These are phyloP conservation scores for Synanthedon vespiformis DNA, from an alignment of 2,888 invertebrate genomes.

Conservation along the genomic window DNA sequence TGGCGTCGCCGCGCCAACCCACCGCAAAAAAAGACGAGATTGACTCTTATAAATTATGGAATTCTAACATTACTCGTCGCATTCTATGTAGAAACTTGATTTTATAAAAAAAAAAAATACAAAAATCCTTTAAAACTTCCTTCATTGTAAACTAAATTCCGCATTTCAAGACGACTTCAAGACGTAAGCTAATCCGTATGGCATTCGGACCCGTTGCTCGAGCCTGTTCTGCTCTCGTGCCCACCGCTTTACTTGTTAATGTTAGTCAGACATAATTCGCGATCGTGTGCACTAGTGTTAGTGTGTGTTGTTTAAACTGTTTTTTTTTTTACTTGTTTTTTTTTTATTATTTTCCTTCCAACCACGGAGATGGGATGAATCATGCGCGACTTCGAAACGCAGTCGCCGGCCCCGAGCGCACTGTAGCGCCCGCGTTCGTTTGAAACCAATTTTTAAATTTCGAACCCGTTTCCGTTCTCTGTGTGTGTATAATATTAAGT, in stretches of 20 bases:
- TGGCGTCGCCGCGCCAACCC: too few relatives aligned
- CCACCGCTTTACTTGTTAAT: constrained; percentile 11
- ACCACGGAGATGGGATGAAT: constrained; percentile 46
- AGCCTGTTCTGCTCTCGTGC: constrained; percentile 33
- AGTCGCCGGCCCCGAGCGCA: constrained; percentile 41
- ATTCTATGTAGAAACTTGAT: too few relatives aligned
- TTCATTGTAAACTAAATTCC: too few relatives aligned
- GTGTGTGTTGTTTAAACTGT: constrained; percentile 14
- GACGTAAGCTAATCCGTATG: not conserved
- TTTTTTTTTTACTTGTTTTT: constrained; percentile 29
- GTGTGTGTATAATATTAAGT: constrained; percentile 5
- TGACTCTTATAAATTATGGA: too few relatives aligned
- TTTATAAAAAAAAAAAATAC: too few relatives aligned
- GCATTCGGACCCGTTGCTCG: constrained; percentile 6
- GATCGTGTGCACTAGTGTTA: constrained; percentile 14
- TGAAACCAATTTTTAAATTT: constrained; percentile 11
- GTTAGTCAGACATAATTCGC: constrained; percentile 11
- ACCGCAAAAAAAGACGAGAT: too few relatives aligned
- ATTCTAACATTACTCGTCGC: too few relatives aligned
- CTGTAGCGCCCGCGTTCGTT: constrained; percentile 21
- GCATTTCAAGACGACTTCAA: too few relatives aligned
- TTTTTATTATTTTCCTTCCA: constrained; percentile 24
- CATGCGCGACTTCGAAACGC: constrained; percentile 21
- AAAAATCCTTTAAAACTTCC: too few relatives aligned
- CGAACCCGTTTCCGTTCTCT: constrained; percentile 9